Percentiles rank a stretch among this genome's conserved stretches.
Conservation (phyloP, 2,797 vertebrate genomes). For the Taenioides sp. region DNA sequence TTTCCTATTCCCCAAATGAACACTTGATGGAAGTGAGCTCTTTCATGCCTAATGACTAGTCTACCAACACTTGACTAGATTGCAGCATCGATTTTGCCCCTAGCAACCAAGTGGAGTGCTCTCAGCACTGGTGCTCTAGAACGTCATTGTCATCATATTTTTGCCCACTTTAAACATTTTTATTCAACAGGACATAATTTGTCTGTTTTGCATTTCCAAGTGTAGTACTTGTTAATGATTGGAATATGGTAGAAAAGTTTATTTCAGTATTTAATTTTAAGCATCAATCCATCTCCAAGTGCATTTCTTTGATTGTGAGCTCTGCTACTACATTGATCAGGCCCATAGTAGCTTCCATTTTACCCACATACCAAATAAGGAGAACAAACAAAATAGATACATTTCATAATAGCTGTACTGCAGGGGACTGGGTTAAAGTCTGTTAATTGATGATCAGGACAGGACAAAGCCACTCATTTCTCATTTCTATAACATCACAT, state of each 20-base stretch:
- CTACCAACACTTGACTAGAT: constrained; percentile 68
- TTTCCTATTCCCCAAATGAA: constrained; percentile 65
- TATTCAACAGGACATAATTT: neutral
- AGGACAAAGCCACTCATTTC: too few relatives aligned
- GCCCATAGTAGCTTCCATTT: too few relatives aligned
- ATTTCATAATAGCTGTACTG: too few relatives aligned
- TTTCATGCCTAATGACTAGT: constrained; percentile 63
- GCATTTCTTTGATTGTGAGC: neutral
- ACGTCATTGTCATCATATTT: constrained; percentile 31
- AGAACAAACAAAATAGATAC: too few relatives aligned
- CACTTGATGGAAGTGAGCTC: constrained; percentile 68
- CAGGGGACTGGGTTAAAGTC: too few relatives aligned
- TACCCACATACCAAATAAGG: too few relatives aligned
- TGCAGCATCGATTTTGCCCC: constrained; percentile 66
- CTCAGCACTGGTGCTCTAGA: constrained; percentile 38
- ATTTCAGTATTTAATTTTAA: neutral
- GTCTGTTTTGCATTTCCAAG: neutral
- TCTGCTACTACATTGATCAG: too few relatives aligned
- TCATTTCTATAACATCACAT: too few relatives aligned
- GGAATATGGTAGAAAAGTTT: neutral
- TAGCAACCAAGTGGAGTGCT: constrained; percentile 52
- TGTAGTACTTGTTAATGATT: neutral
- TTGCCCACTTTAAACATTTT: constrained; percentile 7
- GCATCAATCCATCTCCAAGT: neutral
- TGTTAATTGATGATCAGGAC: too few relatives aligned